Conservation (phyloP, 1,140 invertebrate genomes). For the Mycetomoellerius zeteki region DNA sequence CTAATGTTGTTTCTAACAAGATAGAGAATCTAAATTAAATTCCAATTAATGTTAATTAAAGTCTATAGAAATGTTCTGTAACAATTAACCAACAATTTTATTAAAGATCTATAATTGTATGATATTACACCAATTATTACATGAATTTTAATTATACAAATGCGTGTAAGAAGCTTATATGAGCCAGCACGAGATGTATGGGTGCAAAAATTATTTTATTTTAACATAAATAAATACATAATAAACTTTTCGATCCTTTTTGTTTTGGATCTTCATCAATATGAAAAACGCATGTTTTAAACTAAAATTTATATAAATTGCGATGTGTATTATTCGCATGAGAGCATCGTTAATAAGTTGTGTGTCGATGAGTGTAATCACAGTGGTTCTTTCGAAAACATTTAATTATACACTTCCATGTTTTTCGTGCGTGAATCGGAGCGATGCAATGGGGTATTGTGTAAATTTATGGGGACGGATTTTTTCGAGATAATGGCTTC, state of each 20-base stretch:
- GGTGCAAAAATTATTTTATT: too few relatives aligned
- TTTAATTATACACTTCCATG: not conserved
- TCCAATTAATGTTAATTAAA: conserved; percentile 10
- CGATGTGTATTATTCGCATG: too few relatives aligned
- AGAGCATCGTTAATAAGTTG: too few relatives aligned
- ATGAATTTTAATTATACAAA: not conserved
- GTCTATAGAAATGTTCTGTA: not conserved
- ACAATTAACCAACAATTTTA: not conserved
- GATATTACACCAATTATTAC: not conserved
- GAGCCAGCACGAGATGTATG: too few relatives aligned
- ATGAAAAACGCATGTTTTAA: too few relatives aligned
- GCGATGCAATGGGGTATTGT: conserved; percentile 35
- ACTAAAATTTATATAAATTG: too few relatives aligned
- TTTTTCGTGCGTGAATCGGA: conserved; percentile 44
- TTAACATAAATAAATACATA: too few relatives aligned
- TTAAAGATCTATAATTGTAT: not conserved
- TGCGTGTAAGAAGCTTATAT: too few relatives aligned
- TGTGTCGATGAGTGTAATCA: too few relatives aligned
- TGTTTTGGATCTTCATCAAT: too few relatives aligned
- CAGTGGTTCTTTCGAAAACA: too few relatives aligned
- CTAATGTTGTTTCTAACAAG: not conserved
- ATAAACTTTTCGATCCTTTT: too few relatives aligned
- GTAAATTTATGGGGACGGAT: conserved; percentile 13
- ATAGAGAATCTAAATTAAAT: not conserved
- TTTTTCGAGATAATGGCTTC: conserved; percentile 66